Base-by-base conservation (phyloP, 2,113 vertebrate species). In the Dicerorhinus sumatrensis region DNA sequence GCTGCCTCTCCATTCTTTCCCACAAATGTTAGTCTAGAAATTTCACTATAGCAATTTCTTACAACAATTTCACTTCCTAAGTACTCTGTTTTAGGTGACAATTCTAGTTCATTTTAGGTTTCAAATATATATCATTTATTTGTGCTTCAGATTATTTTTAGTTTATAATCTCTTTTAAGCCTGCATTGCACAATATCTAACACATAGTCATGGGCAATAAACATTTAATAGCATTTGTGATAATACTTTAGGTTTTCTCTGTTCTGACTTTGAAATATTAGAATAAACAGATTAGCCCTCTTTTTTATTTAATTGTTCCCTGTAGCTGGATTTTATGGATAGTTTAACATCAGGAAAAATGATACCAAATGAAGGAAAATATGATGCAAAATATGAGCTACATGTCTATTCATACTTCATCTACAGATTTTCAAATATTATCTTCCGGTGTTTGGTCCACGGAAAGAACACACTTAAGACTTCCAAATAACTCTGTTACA, bases 321-420 rank as follows among this genome's bases (percentile, higher is more conserved):
- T 58, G 27, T 82, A 95, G 79, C n/a, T 92, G 69, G 67, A 94
- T 36, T 67, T 69, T 73, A 12, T 58, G 23, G 16, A 76, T 80
- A 36, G 36, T 73, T 97, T 96, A 77, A 82, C 84, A 89, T 87
- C 56, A 90, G 51, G 54, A 80, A 92, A 96, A 95, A 95, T 70
- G 20, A 96, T 92, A 93, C 89, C n/a, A 94, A 85, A 84, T 87
- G 54, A 94, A 90, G 92, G 92, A 87, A 97, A 98, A 95, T 79
- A 83, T 91, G 72, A 91, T 51, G 80, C 67, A 97, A 77, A 81
- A 85, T 96, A 88, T 75, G 73, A 77, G 48, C 77, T 89, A 31
- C 39, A n/a, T 93, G 29, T 79, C 88, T 90, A 63, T 42, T 96
- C 63, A 42, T 82, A 33, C 89, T 97, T 97, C 69, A 80, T 81